Evolutionary conservation across 2,888 invertebrate species (phyloP).

Genomic region (Phytoseiulus persimilis): DNA sequence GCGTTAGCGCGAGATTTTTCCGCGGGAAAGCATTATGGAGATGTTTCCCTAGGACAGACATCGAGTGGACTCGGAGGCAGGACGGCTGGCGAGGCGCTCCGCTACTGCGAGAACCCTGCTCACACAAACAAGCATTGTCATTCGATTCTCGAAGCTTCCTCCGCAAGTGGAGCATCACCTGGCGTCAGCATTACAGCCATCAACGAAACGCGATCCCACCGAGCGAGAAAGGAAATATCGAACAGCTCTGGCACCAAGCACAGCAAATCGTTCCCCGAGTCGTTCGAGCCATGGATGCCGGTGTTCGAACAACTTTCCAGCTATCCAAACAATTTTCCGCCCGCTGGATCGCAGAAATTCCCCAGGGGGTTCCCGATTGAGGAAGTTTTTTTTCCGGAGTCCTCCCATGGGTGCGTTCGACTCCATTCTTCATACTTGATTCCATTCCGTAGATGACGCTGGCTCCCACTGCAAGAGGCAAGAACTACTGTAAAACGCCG

Average conservation of each 20-base stretch:
- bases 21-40: not conserved
- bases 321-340: not conserved
- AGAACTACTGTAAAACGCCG: too few species aligned
- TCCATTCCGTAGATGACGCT: not conserved
- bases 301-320: not conserved
- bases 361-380: not conserved
- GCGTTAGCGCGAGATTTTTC: not conserved
- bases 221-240: not conserved
- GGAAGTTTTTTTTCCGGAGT: not conserved
- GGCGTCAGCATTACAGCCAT: not conserved
- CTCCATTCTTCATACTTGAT: not conserved
- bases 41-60: not conserved
- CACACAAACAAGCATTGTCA: not conserved
- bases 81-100: not conserved
- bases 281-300: not conserved
- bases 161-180: not conserved
- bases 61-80: not conserved
- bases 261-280: not conserved
- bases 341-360: not conserved
- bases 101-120: not conserved
- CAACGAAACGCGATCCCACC: not conserved
- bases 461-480: too few species aligned
- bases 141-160: not conserved
- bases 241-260: not conserved
- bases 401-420: not conserved